A percentile compares a stretch with the other conserved stretches of the same genome.
Evolutionary conservation across 2,797 vertebrate genomes (phyloP).

Genomic region (Vireo griseus): DNA sequence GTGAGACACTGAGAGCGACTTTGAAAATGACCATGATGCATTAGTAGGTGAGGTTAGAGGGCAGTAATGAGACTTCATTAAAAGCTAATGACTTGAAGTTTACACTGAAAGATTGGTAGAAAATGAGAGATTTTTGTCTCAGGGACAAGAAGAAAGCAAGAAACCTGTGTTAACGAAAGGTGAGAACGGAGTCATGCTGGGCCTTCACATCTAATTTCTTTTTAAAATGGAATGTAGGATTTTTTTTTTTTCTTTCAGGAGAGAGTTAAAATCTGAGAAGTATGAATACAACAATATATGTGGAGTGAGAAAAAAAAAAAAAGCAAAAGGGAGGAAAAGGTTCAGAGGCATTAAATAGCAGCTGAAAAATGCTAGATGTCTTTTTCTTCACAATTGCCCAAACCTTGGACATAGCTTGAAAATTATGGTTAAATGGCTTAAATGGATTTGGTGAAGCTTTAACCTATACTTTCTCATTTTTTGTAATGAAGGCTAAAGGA

Average conservation of each 20-base stretch:
- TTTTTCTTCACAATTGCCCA: background rate
- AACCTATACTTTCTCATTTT: background rate
- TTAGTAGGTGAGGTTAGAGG: background rate
- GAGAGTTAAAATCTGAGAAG: background rate
- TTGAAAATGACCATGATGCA: background rate
- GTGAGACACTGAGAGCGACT: background rate
- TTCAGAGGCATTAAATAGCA: background rate
- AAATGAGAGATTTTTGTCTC: background rate
- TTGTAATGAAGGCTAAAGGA: background rate
- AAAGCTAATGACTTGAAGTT: background rate
- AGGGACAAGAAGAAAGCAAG: background rate
- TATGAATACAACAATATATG: background rate
- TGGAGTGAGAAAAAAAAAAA: background rate
- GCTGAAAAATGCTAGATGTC: background rate
- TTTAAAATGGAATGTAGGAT: background rate
- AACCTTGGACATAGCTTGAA: background rate
- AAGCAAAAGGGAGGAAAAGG: accelerated
- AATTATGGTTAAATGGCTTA: background rate
- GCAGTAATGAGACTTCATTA: background rate
- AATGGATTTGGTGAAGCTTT: background rate
- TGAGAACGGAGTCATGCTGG: background rate
- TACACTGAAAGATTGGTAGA: background rate
- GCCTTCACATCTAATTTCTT: background rate
- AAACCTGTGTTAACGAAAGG: background rate
- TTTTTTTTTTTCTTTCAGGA: background rate